Conservation (phyloP, 2,797 vertebrate genomes). For the Pantherophis vulpinus region DNA sequence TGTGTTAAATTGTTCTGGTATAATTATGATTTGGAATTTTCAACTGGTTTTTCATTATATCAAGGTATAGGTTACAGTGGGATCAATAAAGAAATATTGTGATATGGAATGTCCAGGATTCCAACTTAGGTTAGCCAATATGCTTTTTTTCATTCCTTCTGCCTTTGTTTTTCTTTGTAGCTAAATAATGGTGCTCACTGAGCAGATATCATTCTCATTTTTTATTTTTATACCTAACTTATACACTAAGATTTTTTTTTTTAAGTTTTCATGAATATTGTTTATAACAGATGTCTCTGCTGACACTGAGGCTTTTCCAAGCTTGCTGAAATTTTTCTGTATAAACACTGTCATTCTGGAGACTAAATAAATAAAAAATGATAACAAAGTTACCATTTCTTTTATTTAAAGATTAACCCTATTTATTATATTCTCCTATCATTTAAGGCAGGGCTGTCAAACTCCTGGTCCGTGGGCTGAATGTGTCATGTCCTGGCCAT, state of each 20-base stretch:
- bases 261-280: background rate
- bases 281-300: background rate
- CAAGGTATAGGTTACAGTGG: background rate
- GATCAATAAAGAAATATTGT: background rate
- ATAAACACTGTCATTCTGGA: background rate
- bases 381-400: conserved; percentile 3
- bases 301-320: background rate
- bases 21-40: conserved; percentile 5
- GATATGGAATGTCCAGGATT: background rate
- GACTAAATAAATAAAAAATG: background rate
- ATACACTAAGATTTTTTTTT: background rate
- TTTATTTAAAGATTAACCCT: conserved; percentile 25
- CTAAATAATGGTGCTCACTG: background rate
- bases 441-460: background rate
- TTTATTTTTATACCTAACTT: background rate
- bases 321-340: background rate
- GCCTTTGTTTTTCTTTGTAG: background rate
- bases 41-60: background rate
- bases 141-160: background rate
- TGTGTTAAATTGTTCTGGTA: background rate
- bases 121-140: background rate
- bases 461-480: too few species aligned
- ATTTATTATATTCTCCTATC: background rate
- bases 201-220: background rate
- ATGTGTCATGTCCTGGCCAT: too few species aligned